These are phyloP conservation scores for Cuculus canorus DNA, from an alignment of 2,797 vertebrate genomes.

Conservation along the genomic window DNA sequence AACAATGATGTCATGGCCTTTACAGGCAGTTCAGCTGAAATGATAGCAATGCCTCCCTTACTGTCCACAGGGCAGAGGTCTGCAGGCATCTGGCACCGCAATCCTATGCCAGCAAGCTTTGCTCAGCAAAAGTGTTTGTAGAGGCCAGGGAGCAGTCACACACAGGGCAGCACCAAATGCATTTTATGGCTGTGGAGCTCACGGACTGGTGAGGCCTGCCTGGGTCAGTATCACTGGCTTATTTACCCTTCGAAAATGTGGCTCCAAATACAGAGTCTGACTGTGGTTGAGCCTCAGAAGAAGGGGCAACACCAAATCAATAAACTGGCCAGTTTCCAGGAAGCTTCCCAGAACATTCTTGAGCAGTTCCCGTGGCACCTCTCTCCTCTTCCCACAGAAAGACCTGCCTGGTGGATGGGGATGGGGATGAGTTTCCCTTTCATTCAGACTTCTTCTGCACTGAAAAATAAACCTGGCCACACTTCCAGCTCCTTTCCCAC, in stretches of 20 bases:
- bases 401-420: neutral
- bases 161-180: neutral
- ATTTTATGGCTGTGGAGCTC: neutral
- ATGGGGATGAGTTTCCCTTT: neutral
- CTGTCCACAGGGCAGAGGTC: neutral
- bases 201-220: neutral
- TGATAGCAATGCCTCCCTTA: neutral
- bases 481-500: neutral
- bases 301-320: too few species aligned
- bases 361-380: neutral
- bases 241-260: neutral
- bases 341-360: neutral
- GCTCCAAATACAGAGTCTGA: neutral
- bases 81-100: neutral
- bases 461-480: neutral
- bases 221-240: accelerated
- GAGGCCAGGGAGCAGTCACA: neutral
- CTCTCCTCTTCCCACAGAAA: neutral
- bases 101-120: accelerated
- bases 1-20: slow-evolving; percentile 9
- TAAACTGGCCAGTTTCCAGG: neutral
- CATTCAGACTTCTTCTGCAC: neutral
- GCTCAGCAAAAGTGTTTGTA: neutral
- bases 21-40: neutral
- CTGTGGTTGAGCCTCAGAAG: neutral